Evolutionary conservation across 1,140 invertebrate genomes (phyloP).

Genomic region (Mamestra configurata): DNA sequence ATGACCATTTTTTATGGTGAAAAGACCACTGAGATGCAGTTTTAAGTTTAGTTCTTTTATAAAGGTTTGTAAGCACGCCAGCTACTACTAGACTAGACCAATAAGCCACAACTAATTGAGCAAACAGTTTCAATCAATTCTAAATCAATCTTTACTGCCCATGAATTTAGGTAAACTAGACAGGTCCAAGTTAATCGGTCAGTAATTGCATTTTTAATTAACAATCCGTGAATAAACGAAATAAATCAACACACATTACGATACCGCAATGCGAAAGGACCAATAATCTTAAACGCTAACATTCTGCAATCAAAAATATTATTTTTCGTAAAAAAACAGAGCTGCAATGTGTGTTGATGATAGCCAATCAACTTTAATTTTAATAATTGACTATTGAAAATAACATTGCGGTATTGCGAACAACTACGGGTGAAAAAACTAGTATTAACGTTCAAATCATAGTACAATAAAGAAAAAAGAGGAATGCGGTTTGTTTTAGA

Average conservation of each 20-base stretch:
- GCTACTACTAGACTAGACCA: not conserved
- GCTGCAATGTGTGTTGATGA: slow-evolving; percentile 37
- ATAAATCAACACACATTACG: slow-evolving; percentile 11
- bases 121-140: slow-evolving; percentile 7
- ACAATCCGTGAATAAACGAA: slow-evolving; percentile 44
- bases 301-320: slow-evolving; percentile 44
- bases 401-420: slow-evolving; percentile 37
- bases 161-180: slow-evolving; percentile 17
- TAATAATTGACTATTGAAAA: slow-evolving; percentile 44
- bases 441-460: slow-evolving; percentile 19
- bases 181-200: not conserved
- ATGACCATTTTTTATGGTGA: too few species aligned
- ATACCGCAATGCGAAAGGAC: slow-evolving; percentile 12
- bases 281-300: not conserved
- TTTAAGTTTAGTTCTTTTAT: too few species aligned
- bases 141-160: not conserved
- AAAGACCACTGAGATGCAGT: too few species aligned
- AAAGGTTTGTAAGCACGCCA: too few species aligned
- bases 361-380: slow-evolving; percentile 47
- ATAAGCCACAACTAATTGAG: not conserved
- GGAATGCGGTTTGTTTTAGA: slow-evolving; percentile 14
- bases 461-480: slow-evolving; percentile 12
- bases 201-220: slow-evolving; percentile 40
- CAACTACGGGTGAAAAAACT: slow-evolving; percentile 42
- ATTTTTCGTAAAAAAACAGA: slow-evolving; percentile 21